phyloP scores from a whole-genome alignment of 1,140 invertebrate species.

The Drosophila tani region DNA sequence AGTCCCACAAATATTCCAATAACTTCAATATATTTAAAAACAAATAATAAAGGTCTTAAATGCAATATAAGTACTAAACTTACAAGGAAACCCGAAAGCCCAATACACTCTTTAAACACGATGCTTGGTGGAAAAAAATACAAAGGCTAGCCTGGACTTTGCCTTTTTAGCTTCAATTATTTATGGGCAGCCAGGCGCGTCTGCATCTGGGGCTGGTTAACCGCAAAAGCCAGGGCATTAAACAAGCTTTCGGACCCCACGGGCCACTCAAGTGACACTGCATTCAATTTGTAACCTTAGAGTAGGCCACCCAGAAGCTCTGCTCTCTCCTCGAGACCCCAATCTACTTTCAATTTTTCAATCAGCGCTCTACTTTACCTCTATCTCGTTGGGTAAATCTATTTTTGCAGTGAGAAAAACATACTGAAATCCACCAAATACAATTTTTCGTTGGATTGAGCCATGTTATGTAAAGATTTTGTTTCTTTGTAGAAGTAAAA shows the following conservation, averaged over 20 bases:
- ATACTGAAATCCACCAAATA: background rate
- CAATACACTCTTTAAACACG: slow-evolving; percentile 18
- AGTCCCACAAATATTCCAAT: too few species aligned
- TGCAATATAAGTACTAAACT: background rate
- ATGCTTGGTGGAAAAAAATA: slow-evolving; percentile 19
- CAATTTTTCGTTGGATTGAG: background rate
- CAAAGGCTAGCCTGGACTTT: slow-evolving; percentile 51
- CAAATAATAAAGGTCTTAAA: background rate
- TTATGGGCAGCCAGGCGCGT: slow-evolving; percentile 78
- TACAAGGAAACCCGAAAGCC: background rate
- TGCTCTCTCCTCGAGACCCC: slow-evolving; percentile 8
- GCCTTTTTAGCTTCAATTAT: slow-evolving; percentile 81
- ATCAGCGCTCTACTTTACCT: slow-evolving; percentile 52
- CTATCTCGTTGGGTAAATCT: slow-evolving; percentile 22
- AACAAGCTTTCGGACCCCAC: slow-evolving; percentile 62
- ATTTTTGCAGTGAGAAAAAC: background rate
- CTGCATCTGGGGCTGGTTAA: slow-evolving; percentile 78
- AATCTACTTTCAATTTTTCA: slow-evolving; percentile 60
- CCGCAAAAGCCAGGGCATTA: slow-evolving; percentile 77
- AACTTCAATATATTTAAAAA: too few species aligned
- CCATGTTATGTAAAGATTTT: too few species aligned
- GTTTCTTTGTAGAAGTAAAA: background rate
- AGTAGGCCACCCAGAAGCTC: slow-evolving; percentile 28
- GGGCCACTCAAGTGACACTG: slow-evolving; percentile 70
- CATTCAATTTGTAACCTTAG: slow-evolving; percentile 74